Percentiles rank a stretch among this genome's conserved stretches.
phyloP scores from a whole-genome alignment of 2,888 invertebrate species.

The Coremacera marginata region DNA sequence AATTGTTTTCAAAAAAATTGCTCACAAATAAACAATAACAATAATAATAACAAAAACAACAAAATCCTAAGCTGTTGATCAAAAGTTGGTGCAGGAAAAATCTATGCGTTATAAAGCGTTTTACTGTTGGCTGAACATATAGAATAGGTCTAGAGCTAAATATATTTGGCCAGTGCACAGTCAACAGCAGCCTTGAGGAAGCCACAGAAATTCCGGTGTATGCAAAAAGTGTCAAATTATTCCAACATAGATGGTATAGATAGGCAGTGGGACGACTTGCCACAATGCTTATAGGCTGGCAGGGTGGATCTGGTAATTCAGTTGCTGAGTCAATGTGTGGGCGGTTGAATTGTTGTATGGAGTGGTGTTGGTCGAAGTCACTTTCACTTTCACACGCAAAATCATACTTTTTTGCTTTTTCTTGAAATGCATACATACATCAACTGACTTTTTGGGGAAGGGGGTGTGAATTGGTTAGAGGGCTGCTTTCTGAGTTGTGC shows the following conservation, averaged over 20 bases:
- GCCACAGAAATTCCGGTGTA: constrained; percentile 18
- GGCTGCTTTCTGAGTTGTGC: background rate
- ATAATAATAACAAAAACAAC: background rate
- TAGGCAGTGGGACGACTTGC: background rate
- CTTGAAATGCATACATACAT: background rate
- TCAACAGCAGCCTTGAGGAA: background rate
- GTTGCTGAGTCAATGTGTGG: background rate
- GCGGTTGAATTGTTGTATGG: background rate
- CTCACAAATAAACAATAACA: constrained; percentile 23
- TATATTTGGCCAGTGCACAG: background rate
- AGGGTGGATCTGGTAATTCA: background rate
- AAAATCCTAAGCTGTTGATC: background rate
- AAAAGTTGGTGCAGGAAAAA: background rate
- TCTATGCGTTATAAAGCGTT: no score
- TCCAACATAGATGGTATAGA: background rate
- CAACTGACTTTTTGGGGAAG: background rate
- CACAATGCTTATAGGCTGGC: background rate
- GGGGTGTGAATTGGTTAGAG: background rate
- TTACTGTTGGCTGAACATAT: no score
- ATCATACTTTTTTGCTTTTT: background rate
- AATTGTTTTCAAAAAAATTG: constrained; percentile 17
- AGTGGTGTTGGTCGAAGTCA: background rate
- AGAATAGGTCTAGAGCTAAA: no score
- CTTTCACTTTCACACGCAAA: constrained; percentile 30
- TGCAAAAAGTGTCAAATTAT: constrained; percentile 33